Conservation (phyloP, 1,140 invertebrate species). For the Octopus bimaculoides region DNA sequence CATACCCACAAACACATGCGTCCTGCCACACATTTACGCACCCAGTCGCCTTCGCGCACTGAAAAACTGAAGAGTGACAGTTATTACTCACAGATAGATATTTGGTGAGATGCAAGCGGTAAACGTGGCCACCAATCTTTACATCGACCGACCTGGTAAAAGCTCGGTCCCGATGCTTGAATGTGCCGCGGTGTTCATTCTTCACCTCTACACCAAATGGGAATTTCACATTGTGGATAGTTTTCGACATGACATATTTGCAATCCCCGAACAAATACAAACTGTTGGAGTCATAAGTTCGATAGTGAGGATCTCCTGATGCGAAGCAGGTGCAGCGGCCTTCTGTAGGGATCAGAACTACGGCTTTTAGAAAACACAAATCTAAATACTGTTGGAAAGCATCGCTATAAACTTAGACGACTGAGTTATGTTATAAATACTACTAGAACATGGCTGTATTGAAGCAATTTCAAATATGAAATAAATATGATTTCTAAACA, state of each 20-base stretch:
- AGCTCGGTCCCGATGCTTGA: conserved; percentile 15
- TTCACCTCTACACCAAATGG: conserved; percentile 28
- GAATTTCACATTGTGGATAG: conserved; percentile 1
- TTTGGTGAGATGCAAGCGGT: conserved; percentile 14
- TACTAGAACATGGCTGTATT: too few species aligned
- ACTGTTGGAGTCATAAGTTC: conserved; percentile 85
- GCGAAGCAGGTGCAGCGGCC: conserved; percentile 69
- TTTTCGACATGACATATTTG: conserved; percentile 46
- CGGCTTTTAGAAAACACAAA: too few species aligned
- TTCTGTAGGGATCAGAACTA: too few species aligned
- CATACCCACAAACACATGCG: not conserved
- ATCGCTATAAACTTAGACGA: too few species aligned
- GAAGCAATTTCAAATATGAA: too few species aligned
- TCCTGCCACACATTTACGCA: not conserved
- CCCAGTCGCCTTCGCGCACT: not conserved
- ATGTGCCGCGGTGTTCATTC: conserved; percentile 24
- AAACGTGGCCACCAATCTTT: conserved; percentile 15
- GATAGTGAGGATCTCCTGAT: conserved; percentile 88
- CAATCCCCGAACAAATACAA: conserved; percentile 73
- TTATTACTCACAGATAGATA: conserved; percentile 20
- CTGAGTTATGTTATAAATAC: too few species aligned
- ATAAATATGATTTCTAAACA: too few species aligned
- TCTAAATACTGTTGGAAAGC: too few species aligned
- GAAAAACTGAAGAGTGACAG: too few species aligned
- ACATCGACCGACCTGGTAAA: conserved; percentile 26